Evolutionary conservation across 1,140 invertebrate genomes (phyloP), one percentile per base, ranked within the genome.

Genomic region (Ganaspis sp.): DNA sequence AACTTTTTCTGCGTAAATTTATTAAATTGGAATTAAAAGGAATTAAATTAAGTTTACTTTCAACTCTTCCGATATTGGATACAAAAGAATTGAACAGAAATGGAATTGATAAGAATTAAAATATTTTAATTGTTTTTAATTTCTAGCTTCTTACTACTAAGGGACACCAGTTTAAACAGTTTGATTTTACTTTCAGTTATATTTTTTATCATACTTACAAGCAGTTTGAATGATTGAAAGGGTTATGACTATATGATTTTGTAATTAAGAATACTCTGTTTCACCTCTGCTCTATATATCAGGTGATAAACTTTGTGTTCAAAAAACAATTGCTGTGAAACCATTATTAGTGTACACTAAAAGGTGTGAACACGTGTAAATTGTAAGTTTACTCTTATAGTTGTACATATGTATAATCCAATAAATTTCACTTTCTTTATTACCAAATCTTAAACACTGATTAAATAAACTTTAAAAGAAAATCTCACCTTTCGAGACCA

Each of bases 351-450:
- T 64, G 23, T 64, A 64, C 17, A 45, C 19, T 23, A 26, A 26
- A 26, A 64, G 21, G 54, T 64, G 11, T 64, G 26, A 45, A 26
- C 23, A 26, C 23, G 54, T 64, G 21, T 64, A 64, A 64, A 1
- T 64, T 64, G 21, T 64, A 64, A 64, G 9, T 64, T 21, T 64
- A 64, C 15, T 49, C 5, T 15, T 19, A n/a, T 49, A 49, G 21
- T 64, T 64, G 54, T 64, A 29, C n/a, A n/a, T n/a, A n/a, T n/a
- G n/a, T 64, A 64, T 29, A 64, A 26, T 64, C 54, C 54, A 64
- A 64, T 26, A 21, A 23, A 26, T 12, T 64, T 26, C 54, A 21
- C 21, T 26, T 54, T 64, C 54, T 64, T 26, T 64, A 64, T 64
- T 64, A 64, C 54, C 54, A 15, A 64, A 64, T 23, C 21, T 58